A percentile compares a stretch with the other conserved stretches of the same genome.
phyloP scores from a whole-genome alignment of 2,113 vertebrate genomes.

The Struthio camelus region DNA sequence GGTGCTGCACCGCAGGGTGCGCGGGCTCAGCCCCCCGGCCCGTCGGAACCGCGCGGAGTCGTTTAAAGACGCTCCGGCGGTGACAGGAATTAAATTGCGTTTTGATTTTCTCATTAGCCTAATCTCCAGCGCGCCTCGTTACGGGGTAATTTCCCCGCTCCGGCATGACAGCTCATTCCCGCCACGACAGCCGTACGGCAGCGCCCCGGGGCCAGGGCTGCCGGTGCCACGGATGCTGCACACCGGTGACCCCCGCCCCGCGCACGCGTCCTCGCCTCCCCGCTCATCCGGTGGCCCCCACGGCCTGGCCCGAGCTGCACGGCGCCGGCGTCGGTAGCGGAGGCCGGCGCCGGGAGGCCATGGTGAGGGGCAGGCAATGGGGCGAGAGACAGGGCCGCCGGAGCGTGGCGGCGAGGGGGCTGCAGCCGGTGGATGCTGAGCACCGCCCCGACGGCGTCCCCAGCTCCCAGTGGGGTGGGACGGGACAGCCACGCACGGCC shows the following conservation, averaged over 20 bases:
- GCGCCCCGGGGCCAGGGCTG: not conserved
- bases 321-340: too few species aligned
- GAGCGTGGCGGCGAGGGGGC: not conserved
- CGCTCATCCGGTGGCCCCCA: too few species aligned
- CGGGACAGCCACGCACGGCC: too few species aligned
- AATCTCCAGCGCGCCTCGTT: constrained; percentile 84
- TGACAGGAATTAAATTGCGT: constrained; percentile 88
- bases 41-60: not conserved
- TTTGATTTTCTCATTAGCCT: constrained; percentile 90
- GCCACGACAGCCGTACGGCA: constrained; percentile 74
- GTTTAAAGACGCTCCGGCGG: constrained; percentile 70
- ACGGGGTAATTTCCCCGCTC: constrained; percentile 77
- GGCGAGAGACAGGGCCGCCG: not conserved
- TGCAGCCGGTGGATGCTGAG: not conserved
- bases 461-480: not conserved
- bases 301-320: too few species aligned
- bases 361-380: not conserved
- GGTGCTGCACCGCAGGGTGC: constrained; percentile 67
- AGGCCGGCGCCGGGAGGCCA: not conserved
- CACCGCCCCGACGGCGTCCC: not conserved
- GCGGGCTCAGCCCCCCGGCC: not conserved
- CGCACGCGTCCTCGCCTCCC: too few species aligned
- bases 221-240: not conserved
- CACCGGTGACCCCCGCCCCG: too few species aligned
- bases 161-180: constrained; percentile 79